Percentiles rank a stretch among this genome's conserved stretches.
Conservation (phyloP, 92 coral and sea anemone species). For the Pocillopora meandrina region DNA sequence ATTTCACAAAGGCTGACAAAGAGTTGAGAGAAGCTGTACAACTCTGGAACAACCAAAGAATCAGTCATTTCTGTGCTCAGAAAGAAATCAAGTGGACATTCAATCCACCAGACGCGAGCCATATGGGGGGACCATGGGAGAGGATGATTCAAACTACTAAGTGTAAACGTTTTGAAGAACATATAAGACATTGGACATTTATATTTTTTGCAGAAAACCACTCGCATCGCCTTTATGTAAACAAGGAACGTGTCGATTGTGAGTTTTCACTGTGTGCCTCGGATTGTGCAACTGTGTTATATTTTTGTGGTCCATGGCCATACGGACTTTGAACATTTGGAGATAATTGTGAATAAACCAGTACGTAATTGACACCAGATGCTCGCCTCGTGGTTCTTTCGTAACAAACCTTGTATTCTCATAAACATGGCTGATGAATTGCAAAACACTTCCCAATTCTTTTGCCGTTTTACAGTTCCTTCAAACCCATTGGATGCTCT, state of each 20-base stretch:
- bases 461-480: not conserved
- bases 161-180: too few species aligned
- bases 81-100: conserved; percentile 58
- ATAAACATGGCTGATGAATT: not conserved
- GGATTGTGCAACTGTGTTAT: too few species aligned
- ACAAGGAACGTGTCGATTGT: too few species aligned
- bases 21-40: conserved; percentile 37
- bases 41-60: conserved; percentile 44
- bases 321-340: too few species aligned
- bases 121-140: conserved; percentile 71
- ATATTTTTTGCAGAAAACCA: too few species aligned
- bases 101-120: conserved; percentile 58
- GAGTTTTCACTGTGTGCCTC: too few species aligned
- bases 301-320: too few species aligned
- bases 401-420: too few species aligned
- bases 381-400: not conserved
- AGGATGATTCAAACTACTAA: conserved; percentile 38
- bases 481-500: not conserved
- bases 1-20: conserved; percentile 13
- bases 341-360: too few species aligned
- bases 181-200: too few species aligned
- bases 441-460: conserved; percentile 8
- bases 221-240: too few species aligned
- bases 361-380: not conserved
- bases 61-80: conserved; percentile 33